A percentile compares a stretch with the other conserved stretches of the same genome.
Conservation (phyloP, 2,888 invertebrate species). For the Diarsia rubi region DNA sequence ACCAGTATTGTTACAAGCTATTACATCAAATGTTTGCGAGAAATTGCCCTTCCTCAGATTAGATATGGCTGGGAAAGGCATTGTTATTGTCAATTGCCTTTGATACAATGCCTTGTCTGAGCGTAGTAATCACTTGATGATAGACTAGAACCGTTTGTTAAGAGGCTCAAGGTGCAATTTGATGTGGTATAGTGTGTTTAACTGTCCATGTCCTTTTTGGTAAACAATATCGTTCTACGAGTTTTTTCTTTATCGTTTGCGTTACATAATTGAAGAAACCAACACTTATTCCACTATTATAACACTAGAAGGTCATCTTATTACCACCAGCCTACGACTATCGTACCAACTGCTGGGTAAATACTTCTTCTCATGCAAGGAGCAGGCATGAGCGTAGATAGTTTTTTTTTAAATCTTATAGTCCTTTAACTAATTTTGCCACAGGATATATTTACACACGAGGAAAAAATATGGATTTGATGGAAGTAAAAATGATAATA, state of each 20-base stretch:
- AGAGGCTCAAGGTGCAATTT: constrained; percentile 10
- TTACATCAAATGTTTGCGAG: constrained; percentile 36
- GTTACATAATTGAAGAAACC: background rate
- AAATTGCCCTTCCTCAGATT: constrained; percentile 25
- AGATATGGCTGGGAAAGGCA: constrained; percentile 18
- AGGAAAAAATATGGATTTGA: no score
- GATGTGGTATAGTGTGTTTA: background rate
- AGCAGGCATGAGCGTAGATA: no score
- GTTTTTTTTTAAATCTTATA: no score
- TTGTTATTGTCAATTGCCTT: constrained; percentile 48
- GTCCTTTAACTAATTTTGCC: no score
- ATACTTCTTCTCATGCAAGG: no score
- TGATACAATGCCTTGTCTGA: constrained; percentile 20
- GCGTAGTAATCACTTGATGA: constrained; percentile 48
- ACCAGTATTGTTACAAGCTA: background rate
- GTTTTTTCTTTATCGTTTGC: background rate
- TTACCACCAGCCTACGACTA: no score
- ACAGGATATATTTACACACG: no score
- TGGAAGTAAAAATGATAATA: no score
- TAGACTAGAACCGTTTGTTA: constrained; percentile 11
- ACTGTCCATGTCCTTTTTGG: no score
- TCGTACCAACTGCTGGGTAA: no score
- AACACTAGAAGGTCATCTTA: no score
- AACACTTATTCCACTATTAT: no score
- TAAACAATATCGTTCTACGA: background rate